These are phyloP conservation scores for Spatula clypeata DNA, from an alignment of 2,797 vertebrate species.

Conservation along the genomic window DNA sequence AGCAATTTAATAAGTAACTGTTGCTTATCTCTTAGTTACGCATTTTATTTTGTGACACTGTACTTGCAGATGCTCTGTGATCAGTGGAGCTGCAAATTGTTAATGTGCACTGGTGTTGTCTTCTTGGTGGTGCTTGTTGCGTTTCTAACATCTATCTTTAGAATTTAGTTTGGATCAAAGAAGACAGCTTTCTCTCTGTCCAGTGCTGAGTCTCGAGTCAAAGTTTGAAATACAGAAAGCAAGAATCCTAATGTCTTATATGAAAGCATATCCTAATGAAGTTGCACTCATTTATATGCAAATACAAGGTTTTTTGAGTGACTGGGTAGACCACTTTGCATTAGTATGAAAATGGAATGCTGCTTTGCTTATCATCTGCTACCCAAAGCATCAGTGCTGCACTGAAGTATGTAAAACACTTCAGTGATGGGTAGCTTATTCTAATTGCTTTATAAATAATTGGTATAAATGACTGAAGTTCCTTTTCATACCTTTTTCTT, in stretches of 20 bases:
- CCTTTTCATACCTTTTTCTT: neutral
- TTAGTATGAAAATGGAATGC: neutral
- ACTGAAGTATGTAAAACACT: neutral
- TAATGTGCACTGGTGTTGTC: neutral
- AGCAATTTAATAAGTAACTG: neutral
- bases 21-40: neutral
- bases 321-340: neutral
- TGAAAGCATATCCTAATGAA: neutral
- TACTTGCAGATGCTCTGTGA: neutral
- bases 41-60: neutral
- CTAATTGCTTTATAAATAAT: constrained; percentile 4
- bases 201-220: neutral
- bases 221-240: neutral
- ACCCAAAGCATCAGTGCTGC: neutral
- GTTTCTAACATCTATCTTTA: neutral
- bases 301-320: neutral
- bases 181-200: neutral
- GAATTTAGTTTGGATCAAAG: neutral
- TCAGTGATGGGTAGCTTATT: neutral
- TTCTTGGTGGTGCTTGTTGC: neutral
- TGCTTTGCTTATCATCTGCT: neutral
- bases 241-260: neutral
- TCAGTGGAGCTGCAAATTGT: neutral
- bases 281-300: neutral
- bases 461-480: neutral